These are phyloP conservation scores for Vulpes ferrilata DNA, from an alignment of 2,113 vertebrate genomes.

Conservation along the genomic window DNA sequence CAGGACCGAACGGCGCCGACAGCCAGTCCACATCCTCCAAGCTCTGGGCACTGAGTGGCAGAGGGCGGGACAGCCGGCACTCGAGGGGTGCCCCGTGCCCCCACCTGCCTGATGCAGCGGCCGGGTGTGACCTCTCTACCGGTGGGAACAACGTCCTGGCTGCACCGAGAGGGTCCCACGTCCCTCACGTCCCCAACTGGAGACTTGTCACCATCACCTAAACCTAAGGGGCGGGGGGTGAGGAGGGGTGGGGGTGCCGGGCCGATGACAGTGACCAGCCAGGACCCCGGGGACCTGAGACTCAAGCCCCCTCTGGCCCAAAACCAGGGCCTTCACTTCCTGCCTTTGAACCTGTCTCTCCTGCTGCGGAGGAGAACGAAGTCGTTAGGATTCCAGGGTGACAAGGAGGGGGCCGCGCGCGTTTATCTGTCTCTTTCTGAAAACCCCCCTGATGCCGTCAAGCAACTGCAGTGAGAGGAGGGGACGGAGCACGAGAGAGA, in stretches of 20 bases:
- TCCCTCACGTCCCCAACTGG: not conserved
- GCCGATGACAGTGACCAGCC: rapidly evolving
- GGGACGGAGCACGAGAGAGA: not conserved
- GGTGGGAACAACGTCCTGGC: rapidly evolving
- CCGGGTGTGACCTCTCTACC: not conserved
- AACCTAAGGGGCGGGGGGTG: not conserved
- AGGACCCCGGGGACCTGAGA: not conserved
- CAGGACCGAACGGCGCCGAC: not conserved
- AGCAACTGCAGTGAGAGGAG: not conserved
- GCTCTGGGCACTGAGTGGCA: not conserved
- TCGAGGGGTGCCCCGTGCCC: rapidly evolving
- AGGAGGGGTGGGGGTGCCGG: too few species aligned
- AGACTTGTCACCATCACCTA: not conserved
- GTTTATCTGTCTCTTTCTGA: not conserved
- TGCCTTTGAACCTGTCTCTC: not conserved
- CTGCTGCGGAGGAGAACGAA: not conserved
- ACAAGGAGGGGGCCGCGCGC: not conserved
- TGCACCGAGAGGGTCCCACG: rapidly evolving
- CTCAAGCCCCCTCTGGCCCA: rapidly evolving
- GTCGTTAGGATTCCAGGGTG: not conserved
- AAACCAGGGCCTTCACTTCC: not conserved
- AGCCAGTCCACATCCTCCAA: not conserved
- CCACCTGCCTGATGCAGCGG: rapidly evolving
- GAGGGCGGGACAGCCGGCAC: rapidly evolving
- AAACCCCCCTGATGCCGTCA: not conserved